A percentile compares a stretch with the other conserved stretches of the same genome.
phyloP scores from a whole-genome alignment of 1,140 invertebrate genomes.

The Ceratoteleas bidentatus region DNA sequence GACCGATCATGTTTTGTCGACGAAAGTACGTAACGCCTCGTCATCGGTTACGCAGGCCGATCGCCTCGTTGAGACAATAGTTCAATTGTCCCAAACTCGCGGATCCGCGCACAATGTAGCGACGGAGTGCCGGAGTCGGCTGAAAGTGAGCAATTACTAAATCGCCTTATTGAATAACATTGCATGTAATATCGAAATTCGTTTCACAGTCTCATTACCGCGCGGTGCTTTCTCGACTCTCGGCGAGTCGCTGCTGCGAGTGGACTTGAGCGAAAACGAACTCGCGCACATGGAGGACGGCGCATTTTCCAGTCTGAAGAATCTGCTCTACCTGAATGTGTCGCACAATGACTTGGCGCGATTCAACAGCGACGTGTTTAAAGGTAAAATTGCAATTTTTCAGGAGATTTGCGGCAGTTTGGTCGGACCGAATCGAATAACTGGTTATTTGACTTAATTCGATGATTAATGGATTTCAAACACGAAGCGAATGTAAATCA shows the following conservation, averaged over 20 bases:
- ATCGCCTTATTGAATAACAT: constrained; percentile 54
- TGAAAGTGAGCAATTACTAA: constrained; percentile 53
- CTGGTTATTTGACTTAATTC: no score
- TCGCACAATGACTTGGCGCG: constrained; percentile 88
- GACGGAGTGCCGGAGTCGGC: constrained; percentile 17
- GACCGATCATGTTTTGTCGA: not conserved
- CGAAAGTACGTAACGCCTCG: not conserved
- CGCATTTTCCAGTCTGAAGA: constrained; percentile 85
- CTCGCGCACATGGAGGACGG: constrained; percentile 87
- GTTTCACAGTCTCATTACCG: constrained; percentile 84
- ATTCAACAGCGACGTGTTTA: constrained; percentile 91
- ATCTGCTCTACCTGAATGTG: constrained; percentile 86
- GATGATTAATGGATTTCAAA: no score
- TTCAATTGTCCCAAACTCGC: constrained; percentile 10
- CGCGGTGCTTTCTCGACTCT: constrained; percentile 85
- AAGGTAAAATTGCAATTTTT: constrained; percentile 78
- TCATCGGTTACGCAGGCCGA: constrained; percentile 15
- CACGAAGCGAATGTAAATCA: no score
- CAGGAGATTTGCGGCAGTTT: no score
- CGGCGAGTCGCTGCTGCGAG: constrained; percentile 83
- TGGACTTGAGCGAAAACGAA: constrained; percentile 90
- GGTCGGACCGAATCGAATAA: no score
- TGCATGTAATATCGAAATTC: constrained; percentile 60
- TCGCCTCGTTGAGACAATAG: constrained; percentile 13
- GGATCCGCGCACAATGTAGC: constrained; percentile 17